Base-by-base conservation (phyloP, 2,113 vertebrate species). In the Ovis canadensis region DNA sequence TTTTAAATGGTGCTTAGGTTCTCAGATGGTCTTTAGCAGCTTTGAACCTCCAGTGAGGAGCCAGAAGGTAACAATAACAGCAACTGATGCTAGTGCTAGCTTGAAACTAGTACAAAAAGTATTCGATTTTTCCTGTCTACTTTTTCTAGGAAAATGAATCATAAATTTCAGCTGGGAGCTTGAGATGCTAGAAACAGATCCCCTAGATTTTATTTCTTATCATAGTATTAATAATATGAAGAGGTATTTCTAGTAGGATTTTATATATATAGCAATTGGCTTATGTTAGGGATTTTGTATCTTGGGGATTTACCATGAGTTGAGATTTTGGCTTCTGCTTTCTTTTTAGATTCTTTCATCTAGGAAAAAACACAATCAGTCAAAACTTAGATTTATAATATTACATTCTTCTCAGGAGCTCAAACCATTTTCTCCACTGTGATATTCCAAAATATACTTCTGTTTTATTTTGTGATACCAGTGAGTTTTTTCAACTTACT, bases 291-390 rank as follows among this genome's bases (percentile, higher is more conserved):
- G 43, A 45, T 94, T 95, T 95, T 95, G 25, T 92, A 7, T 84
- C 45, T 90, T 92, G 36, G n/a, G 57, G 45, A 77, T 93, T 97
- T 92, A 57, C 40, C 40, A 9, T 54, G 13, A 96, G 57, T 59
- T 92, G 40, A 95, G 60, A 89, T 89, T 91, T 93, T 92, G 87
- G 36, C 78, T 95, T 91, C 60, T 97, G 55, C 82, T 96, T 93
- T 74, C 45, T 88, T 94, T 91, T 88, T 88, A 71, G n/a, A 95
- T 83, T 82, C 60, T 96, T 93, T 81, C 3, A 2, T 94, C 86
- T 97, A 48, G 80, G 50, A 81, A 96, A 96, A 97, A 96, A 84
- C 11, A 93, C 33, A 81, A 9, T 77, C 45, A 64, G 7, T 94
- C 33, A 97, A 78, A 96, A 94, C n/a, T 80, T 93, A 93, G 40